Percentiles rank a stretch among this genome's conserved stretches.
phyloP scores from a whole-genome alignment of 1,140 invertebrate species.

The Watersipora subatra region DNA sequence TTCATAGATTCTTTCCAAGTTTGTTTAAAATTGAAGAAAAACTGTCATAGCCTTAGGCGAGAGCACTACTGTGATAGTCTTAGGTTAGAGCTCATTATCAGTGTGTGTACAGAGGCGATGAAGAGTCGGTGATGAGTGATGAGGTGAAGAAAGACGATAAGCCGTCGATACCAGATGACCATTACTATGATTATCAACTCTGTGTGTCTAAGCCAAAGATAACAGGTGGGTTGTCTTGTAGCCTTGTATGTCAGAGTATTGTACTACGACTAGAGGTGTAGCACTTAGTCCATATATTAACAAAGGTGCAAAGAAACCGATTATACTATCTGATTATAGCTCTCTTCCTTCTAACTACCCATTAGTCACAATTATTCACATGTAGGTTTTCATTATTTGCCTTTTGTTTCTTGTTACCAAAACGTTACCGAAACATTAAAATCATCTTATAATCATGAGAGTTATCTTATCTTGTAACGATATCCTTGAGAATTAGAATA shows the following conservation, averaged over 20 bases:
- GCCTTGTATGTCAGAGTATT: constrained; percentile 31
- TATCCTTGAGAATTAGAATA: too few species aligned
- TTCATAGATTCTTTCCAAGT: too few species aligned
- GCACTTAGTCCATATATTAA: background rate
- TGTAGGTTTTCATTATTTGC: background rate
- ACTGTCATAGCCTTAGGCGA: too few species aligned
- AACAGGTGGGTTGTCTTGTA: constrained; percentile 25
- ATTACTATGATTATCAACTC: constrained; percentile 33
- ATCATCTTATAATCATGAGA: too few species aligned
- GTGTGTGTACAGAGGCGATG: background rate
- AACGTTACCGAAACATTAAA: too few species aligned
- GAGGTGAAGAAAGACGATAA: constrained; percentile 15
- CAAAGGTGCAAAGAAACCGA: background rate
- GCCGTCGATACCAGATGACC: constrained; percentile 27
- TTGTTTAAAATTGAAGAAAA: too few species aligned
- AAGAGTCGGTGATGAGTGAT: background rate
- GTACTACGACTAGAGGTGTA: constrained; percentile 12
- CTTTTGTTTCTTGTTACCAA: background rate
- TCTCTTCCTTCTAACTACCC: background rate
- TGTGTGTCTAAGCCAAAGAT: constrained; percentile 24
- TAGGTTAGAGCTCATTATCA: too few species aligned
- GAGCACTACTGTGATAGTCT: too few species aligned
- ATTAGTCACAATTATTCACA: background rate
- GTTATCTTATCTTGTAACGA: too few species aligned
- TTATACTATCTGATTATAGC: background rate